A percentile compares a stretch with the other conserved stretches of the same genome.
Evolutionary conservation across 2,888 invertebrate genomes (phyloP).

Genomic region (Brachylomia viminalis): DNA sequence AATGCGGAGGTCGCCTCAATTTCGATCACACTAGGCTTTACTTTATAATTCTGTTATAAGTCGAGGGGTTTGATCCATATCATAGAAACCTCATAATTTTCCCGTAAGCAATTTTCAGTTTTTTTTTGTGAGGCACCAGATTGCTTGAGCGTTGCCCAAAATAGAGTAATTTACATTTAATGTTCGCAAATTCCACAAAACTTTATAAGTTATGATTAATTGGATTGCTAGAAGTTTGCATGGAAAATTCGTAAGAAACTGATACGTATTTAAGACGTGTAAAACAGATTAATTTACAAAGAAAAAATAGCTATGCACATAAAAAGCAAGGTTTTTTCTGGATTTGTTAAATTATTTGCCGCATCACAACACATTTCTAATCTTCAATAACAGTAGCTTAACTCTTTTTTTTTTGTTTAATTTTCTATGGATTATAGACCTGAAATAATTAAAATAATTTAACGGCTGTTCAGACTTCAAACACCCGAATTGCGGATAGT

Average conservation of each 20-base stretch:
- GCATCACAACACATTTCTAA: background rate
- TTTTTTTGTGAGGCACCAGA: too few species aligned
- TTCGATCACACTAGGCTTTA: constrained; percentile 31
- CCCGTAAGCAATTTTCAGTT: background rate
- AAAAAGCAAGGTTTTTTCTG: background rate
- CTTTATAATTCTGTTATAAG: constrained; percentile 19
- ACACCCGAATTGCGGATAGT: constrained; percentile 23
- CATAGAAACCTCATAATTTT: constrained; percentile 7
- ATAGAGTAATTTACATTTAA: background rate
- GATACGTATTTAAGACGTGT: too few species aligned
- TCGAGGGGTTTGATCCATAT: constrained; percentile 12
- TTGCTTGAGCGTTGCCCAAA: too few species aligned
- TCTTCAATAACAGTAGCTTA: constrained; percentile 10
- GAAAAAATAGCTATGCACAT: background rate
- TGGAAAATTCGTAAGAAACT: background rate
- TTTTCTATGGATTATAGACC: too few species aligned
- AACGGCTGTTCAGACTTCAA: constrained; percentile 19
- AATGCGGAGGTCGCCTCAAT: constrained; percentile 61
- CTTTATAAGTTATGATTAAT: background rate
- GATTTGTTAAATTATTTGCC: too few species aligned
- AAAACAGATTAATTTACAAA: too few species aligned
- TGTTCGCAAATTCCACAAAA: background rate
- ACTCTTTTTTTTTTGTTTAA: too few species aligned
- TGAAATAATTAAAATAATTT: too few species aligned
- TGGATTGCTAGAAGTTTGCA: background rate